Evolutionary conservation across 2,113 vertebrate genomes (phyloP), one percentile per base, ranked within the genome.

Genomic region (Toxotes chatareus): DNA sequence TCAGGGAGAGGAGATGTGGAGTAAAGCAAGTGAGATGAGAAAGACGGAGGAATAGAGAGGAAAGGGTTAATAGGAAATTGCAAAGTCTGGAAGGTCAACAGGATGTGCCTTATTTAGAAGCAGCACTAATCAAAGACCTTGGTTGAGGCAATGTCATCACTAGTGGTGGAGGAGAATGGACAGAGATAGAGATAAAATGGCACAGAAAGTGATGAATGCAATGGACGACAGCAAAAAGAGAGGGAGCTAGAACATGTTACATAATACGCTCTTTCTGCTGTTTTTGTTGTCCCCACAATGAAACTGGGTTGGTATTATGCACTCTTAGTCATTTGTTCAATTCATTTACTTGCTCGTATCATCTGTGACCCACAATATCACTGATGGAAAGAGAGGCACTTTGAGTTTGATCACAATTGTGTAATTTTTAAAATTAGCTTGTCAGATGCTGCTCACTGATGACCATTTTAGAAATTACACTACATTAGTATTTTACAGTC

Each of bases 61-160:
- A 70, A 84, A 40, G 76, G 73, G 87, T 89, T 87, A 89, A 92
- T 68, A 76, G 85, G 80, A 92, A 90, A 76, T 84, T 72, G 31
- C 73, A 76, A 73, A 49, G 80, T 91, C 82, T 76, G 75, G 64
- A 73, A 82, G 87, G 90, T 90, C 83, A 94, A 92, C 93, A 91
- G 93, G 93, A 95, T 93, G 86, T 82, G 80, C 88, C 87, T 82
- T 93, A 91, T 94, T 95, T 94, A 94, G 92, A 91, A 84, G 80
- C 68, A 34, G 63, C 46, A 65, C 68, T 91, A 89, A 84, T 87
- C 84, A 92, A 89, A 88, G 81, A 75, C 73, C 67, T 80, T 69
- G 78, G 78, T 66, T 56, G 68, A 80, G 76, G 79, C 82, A 57
- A 85, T 85, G 84, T 83, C 79, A 87, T 86, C 78, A 76, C 76